phyloP scores from a whole-genome alignment of 2,113 vertebrate genomes.

The Podocnemis expansa region DNA sequence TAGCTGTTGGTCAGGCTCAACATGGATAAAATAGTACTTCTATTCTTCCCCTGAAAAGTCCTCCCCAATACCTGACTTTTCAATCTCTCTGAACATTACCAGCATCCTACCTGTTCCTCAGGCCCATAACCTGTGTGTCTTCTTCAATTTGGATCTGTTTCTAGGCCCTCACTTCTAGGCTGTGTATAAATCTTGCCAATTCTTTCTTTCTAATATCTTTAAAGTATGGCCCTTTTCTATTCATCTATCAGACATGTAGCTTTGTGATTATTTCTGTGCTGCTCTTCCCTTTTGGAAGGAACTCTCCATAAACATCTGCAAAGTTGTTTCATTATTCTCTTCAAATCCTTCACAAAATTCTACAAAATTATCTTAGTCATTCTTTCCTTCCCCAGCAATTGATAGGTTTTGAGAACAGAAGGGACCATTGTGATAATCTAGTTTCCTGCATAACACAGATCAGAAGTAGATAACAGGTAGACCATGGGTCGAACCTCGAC shows the following conservation, averaged over 20 bases:
- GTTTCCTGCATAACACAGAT: not conserved
- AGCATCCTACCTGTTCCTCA: not conserved
- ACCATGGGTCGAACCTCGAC: too few species aligned
- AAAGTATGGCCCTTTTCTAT: not conserved
- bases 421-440: not conserved
- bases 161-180: not conserved
- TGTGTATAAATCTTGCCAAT: not conserved
- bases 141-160: not conserved
- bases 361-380: not conserved
- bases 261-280: not conserved
- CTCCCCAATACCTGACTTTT: not conserved
- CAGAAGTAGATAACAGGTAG: too few species aligned
- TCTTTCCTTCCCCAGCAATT: not conserved
- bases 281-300: not conserved
- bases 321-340: not conserved
- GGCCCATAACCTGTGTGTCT: not conserved
- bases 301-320: not conserved
- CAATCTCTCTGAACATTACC: not conserved
- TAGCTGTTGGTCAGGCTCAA: too few species aligned
- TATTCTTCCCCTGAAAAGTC: not conserved
- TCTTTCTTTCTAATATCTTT: not conserved
- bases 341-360: not conserved
- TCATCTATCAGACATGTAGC: not conserved
- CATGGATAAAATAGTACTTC: too few species aligned
- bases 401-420: not conserved